A percentile compares a stretch with the other conserved stretches of the same genome.
Evolutionary conservation across 2,888 invertebrate genomes (phyloP).

Genomic region (Pheosia gnoma): DNA sequence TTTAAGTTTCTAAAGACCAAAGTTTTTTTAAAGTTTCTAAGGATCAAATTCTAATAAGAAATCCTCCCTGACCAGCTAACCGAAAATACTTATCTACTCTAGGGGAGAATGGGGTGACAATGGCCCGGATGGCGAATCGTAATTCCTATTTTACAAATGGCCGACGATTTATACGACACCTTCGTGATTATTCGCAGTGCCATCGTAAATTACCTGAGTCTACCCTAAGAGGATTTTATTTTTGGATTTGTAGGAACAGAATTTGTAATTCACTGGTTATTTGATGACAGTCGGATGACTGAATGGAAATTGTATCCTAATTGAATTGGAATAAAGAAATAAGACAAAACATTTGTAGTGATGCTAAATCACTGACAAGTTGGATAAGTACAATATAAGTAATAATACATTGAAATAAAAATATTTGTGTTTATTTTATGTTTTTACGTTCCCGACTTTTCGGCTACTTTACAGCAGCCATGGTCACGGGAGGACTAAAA

Average conservation of each 20-base stretch:
- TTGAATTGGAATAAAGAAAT: conserved; percentile 1
- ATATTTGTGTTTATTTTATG: too few relatives aligned
- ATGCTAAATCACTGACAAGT: too few relatives aligned
- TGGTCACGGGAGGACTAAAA: too few relatives aligned
- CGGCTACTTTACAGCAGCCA: too few relatives aligned
- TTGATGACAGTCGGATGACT: conserved; percentile 32
- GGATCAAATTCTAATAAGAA: neutral
- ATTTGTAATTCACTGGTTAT: conserved; percentile 59
- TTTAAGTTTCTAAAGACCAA: neutral
- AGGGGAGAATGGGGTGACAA: conserved; percentile 60
- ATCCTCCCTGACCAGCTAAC: neutral
- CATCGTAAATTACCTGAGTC: conserved; percentile 79
- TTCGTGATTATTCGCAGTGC: conserved; percentile 78
- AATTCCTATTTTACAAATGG: conserved; percentile 84
- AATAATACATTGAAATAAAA: too few relatives aligned
- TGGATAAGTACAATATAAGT: too few relatives aligned
- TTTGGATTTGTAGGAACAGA: conserved; percentile 74
- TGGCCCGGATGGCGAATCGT: conserved; percentile 63
- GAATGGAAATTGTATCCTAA: conserved; percentile 31
- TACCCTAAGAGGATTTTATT: conserved; percentile 75
- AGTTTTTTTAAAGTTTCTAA: neutral
- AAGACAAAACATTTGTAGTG: neutral
- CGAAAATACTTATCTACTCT: conserved; percentile 34
- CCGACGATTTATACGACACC: conserved; percentile 81
- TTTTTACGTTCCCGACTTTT: too few relatives aligned